Conservation (phyloP, 2,113 vertebrate genomes). For the Urocolius indicus region DNA sequence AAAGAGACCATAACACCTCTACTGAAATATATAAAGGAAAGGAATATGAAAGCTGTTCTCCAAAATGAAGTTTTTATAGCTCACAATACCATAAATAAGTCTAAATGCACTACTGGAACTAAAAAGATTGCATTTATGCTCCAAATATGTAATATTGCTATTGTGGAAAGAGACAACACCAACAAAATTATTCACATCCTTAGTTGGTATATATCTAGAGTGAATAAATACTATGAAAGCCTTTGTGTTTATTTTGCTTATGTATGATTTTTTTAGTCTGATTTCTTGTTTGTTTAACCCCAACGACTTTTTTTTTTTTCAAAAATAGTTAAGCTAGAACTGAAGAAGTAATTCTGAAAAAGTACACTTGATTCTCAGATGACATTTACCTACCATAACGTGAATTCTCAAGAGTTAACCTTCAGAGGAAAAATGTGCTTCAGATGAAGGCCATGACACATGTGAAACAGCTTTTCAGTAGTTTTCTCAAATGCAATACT, state of each 20-base stretch:
- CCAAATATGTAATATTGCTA: background rate
- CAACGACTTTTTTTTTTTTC: background rate
- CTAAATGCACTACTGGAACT: background rate
- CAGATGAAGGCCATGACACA: background rate
- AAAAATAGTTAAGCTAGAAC: background rate
- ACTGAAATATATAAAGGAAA: background rate
- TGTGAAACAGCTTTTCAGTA: background rate
- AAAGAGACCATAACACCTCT: background rate
- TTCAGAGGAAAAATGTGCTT: background rate
- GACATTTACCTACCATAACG: background rate
- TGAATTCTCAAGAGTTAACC: background rate
- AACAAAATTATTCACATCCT: background rate
- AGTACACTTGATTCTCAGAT: background rate
- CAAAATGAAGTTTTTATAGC: background rate
- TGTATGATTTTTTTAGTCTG: background rate
- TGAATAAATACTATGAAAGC: background rate
- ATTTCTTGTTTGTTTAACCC: background rate
- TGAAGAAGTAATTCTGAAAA: background rate
- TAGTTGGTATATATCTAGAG: background rate
- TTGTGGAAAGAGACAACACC: background rate
- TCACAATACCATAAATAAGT: background rate
- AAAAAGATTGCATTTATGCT: background rate
- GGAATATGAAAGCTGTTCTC: background rate
- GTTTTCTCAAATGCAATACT: background rate
- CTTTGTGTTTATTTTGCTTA: background rate